These are phyloP conservation scores for Pedionomus torquatus DNA, from an alignment of 2,113 vertebrate species.

Conservation along the genomic window DNA sequence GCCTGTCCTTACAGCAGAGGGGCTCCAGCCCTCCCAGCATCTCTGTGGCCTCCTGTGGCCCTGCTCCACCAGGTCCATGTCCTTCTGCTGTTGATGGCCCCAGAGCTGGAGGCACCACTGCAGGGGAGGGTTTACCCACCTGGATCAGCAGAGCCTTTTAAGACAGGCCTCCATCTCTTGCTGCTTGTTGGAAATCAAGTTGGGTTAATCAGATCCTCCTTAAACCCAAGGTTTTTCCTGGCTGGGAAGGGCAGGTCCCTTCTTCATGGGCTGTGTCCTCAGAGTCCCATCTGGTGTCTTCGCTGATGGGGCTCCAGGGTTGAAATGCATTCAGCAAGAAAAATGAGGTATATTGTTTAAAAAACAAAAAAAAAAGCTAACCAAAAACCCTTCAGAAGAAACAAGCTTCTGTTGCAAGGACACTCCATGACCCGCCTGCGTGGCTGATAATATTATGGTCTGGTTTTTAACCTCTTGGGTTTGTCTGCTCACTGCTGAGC, in stretches of 20 bases:
- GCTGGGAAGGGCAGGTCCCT: neutral
- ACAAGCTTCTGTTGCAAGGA: neutral
- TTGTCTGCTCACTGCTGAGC: neutral
- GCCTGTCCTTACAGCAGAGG: no score
- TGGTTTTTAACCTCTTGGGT: neutral
- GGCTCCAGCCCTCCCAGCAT: neutral
- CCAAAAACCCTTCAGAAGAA: neutral
- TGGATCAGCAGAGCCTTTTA: neutral
- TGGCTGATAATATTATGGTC: neutral
- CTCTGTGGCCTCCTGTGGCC: neutral
- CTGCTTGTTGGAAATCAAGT: neutral
- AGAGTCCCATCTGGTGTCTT: neutral
- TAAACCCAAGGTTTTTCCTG: neutral
- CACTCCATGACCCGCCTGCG: no score
- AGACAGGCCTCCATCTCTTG: no score
- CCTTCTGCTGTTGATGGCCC: neutral
- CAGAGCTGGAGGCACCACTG: neutral
- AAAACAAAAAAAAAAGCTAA: no score
- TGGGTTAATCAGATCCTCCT: neutral
- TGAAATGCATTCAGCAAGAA: neutral
- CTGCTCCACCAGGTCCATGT: neutral
- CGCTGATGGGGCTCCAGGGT: neutral
- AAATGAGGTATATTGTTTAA: neutral
- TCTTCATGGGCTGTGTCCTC: accelerated
- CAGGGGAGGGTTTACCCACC: neutral